These are phyloP conservation scores for Astreopora myriophthalma DNA, from an alignment of 64 coral and sea anemone genomes.

Conservation along the genomic window DNA sequence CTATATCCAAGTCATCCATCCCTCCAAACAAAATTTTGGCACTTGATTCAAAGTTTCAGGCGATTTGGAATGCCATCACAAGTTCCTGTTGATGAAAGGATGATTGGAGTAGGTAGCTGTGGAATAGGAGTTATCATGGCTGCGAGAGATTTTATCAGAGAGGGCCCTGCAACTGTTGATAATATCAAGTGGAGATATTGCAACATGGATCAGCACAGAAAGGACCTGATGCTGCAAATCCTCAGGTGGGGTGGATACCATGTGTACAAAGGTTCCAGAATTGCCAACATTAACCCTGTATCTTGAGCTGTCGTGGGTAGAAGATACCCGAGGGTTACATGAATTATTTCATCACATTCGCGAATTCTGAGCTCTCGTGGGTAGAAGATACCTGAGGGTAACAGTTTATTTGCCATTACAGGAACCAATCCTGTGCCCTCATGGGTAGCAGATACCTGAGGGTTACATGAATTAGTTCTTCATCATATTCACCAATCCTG, in stretches of 20 bases:
- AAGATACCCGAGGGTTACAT: too few relatives aligned
- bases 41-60: neutral
- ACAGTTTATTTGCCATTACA: neutral
- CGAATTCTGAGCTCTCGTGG: neutral
- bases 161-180: neutral
- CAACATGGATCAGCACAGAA: constrained; percentile 35
- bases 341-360: too few relatives aligned
- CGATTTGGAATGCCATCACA: constrained; percentile 60
- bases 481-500: too few relatives aligned
- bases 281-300: too few relatives aligned
- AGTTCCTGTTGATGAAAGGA: neutral
- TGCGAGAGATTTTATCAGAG: constrained; percentile 48
- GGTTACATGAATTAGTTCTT: too few relatives aligned
- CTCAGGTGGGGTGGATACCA: too few relatives aligned
- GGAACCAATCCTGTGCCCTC: neutral
- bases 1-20: neutral
- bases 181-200: constrained; percentile 39
- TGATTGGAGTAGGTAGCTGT: constrained; percentile 51
- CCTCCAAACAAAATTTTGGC: constrained; percentile 26
- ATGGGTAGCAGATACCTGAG: neutral
- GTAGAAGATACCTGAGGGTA: neutral
- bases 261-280: too few relatives aligned
- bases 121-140: constrained; percentile 39
- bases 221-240: too few relatives aligned
- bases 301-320: too few relatives aligned